phyloP scores from a whole-genome alignment of 2,888 invertebrate species.

The Acanthosepion pharaonis region DNA sequence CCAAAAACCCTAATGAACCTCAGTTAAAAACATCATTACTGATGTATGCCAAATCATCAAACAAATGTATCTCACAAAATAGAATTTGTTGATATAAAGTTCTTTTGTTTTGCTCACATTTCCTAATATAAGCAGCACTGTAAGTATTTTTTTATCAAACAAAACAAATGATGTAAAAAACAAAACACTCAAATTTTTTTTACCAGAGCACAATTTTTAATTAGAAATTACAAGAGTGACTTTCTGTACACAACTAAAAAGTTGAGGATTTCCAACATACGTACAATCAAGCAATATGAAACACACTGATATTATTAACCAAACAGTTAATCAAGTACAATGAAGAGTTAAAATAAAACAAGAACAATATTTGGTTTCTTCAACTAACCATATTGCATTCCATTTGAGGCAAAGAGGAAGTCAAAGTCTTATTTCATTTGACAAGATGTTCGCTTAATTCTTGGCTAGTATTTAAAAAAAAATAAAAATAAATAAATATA shows the following conservation, averaged over 20 bases:
- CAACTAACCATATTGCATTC: not conserved
- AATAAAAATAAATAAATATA: not conserved
- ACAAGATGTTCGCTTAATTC: not conserved
- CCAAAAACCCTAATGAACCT: no score
- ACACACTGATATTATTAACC: not conserved
- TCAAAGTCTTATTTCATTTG: not conserved
- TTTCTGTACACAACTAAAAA: conserved; percentile 9
- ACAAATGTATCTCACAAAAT: no score
- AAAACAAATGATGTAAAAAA: not conserved
- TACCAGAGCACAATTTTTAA: not conserved
- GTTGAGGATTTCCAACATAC: not conserved
- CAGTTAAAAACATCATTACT: no score
- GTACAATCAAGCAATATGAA: not conserved
- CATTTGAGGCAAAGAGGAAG: not conserved
- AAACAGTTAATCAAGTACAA: not conserved
- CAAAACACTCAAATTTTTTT: not conserved
- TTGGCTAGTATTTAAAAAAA: not conserved
- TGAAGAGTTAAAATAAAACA: not conserved
- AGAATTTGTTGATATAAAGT: no score
- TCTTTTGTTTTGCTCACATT: no score
- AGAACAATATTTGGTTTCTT: not conserved
- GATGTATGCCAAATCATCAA: no score
- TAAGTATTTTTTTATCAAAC: not conserved
- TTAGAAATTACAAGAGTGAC: not conserved
- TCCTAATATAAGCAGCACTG: not conserved